Base-by-base conservation (phyloP, 1,140 invertebrate genomes). In the Drosophila teissieri region DNA sequence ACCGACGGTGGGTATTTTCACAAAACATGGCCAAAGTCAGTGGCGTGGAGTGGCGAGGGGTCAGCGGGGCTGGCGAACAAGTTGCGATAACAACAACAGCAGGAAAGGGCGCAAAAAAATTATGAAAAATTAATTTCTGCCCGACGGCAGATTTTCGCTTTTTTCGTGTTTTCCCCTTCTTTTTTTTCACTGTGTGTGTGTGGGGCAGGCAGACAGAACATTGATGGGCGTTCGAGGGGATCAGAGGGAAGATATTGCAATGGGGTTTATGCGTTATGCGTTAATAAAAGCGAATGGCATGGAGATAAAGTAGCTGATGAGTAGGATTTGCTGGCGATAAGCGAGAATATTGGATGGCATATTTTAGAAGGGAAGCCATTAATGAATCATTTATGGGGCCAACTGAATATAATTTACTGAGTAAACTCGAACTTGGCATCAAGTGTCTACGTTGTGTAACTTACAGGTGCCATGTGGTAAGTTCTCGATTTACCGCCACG, bases 41-140 rank as follows among this genome's bases (percentile, higher is more conserved):
- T 36, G 58, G 53, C n/a, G 15, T 44, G 19, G 44, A 8, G 27
- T 15, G 49, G 56, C 12, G 57, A 51, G 40, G 62, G 45, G 22
- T 48, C 22, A 10, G 14, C n/a, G 44, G 42, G 48, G 42, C 60
- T 60, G 69, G 65, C 73, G 76, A 81, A 83, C 80, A 89, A 89
- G 84, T 89, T 80, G 73, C 80, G 80, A 80, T 84, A 78, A 89
- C 84, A 88, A 82, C 78, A 80, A 44, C 75, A 78, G 15, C 67
- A 64, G 46, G 80, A 88, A 89, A 70, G 80, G 80, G 77, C 73
- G 80, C 76, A 89, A 89, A 89, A 88, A 89, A 89, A 89, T 89
- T 89, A 89, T 89, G 85, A 89, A 89, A 88, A 89, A 89, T 89
- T 89, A 89, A 89, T 89, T 89, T 89, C 80, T 89, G 84, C 73